Evolutionary conservation across 2,888 invertebrate species (phyloP), one percentile per base, ranked within the genome.

Genomic region (Actias luna): DNA sequence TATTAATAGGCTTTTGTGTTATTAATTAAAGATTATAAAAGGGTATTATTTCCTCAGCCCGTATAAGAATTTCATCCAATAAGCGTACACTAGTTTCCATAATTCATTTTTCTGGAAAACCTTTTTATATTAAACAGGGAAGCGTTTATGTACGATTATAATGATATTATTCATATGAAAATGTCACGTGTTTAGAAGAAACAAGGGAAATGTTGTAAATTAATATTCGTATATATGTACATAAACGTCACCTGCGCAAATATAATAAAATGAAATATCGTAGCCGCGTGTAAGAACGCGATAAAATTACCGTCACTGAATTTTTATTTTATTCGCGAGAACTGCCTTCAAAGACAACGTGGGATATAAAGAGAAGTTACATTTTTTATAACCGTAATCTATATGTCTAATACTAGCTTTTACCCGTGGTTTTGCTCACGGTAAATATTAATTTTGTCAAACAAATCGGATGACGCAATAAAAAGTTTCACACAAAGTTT

Each of bases 231-330:
- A 46, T 46, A 46, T 50, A 14, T 25, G 8, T 50, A 50, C 46
- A 25, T 50, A 50, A 50, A 50, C 25, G 46, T 50, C 46, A 50
- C 46, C 46, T 50, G 46, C 46, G 46, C 46, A 50, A 50, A 50
- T 50, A 25, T 50, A 50, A 25, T 50, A 50, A 50, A 50, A 50
- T 12, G 25, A 50, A 25, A 50, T 50, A 50, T 50, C 12, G 22
- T 5, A 4, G 42, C 25, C 2, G 46, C 46, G 25, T 50, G 46
- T 50, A 5, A 50, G 2, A 5, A 10, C 25, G 12, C 46, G 46
- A 50, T 50, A 50, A 50, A 50, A 50, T 50, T 25, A 2, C 16
- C 22, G 22, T 22, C 46, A 12, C 25, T 50, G 46, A 50, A 50
- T 50, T 25, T 5, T 50, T 50, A 25, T 50, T 50, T 50, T 50